Base-by-base conservation (phyloP, 1,140 invertebrate genomes). In the Brachionus paranguensis region DNA sequence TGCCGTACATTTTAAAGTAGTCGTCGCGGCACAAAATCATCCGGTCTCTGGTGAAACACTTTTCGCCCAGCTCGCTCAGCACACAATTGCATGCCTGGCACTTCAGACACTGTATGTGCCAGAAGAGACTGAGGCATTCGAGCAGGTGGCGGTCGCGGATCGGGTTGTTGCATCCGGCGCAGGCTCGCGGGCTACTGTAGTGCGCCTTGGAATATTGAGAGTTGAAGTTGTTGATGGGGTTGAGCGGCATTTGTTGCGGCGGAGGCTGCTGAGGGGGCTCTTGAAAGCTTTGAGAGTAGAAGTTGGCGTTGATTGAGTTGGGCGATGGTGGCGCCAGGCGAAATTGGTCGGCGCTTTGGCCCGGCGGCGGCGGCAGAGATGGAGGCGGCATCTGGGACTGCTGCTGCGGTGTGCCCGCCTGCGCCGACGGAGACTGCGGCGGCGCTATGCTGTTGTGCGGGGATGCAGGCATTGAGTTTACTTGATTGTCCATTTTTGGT, bases 41-140 rank as follows among this genome's bases (percentile, higher is more conserved):
- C 45, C 68, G 12, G 53, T 83, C 81, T 43, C 60, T 41, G 27
- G 64, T 83, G 64, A 68, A 83, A 41, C 60, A 83, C 14, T 68
- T 83, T 70, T 68, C 41, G 29, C 60, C 81, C 7, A 83, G 1
- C 1, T 83, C 81, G 29, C 47, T 50, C 11, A 83, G 53, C 10
- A 72, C 12, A 37, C 47, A 53, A 3, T 70, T 29, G 53, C 81
- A 83, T 1, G 14, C 33, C 45, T 83, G 60, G 37, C 81, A 83
- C 12, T 68, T 68, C 1, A 83, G 37, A 72, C 81, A 83, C 17
- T 83, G 81, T 4, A 83, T 20, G 70, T 83, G 81, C 81, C 81
- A 83, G 37, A 24, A 83, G 2, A 27, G 64, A 70, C 70, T 53
- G 6, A 68, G 20, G 24, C 60, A 68, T 68, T 83, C 27, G n/a